Base-by-base conservation (phyloP, 2,888 invertebrate species). In the Zaprionus bogoriensis region DNA sequence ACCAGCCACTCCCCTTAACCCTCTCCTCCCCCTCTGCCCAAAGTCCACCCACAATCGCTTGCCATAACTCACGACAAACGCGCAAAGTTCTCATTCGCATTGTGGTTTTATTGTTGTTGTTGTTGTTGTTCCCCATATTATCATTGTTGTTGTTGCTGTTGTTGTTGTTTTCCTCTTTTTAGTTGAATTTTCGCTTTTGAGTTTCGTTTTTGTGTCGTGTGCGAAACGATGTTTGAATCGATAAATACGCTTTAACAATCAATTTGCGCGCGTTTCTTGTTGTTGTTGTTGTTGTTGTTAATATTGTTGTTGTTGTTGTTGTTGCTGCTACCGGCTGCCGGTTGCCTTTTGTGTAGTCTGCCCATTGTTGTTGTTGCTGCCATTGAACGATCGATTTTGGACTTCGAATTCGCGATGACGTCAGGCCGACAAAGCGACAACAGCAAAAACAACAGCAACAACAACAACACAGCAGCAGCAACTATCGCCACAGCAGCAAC, bases 201-300 rank as follows among this genome's bases (percentile, higher is more conserved):
- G 1, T 25, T 14, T 48, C 28, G 42, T 42, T 38, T 57, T 63
- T 58, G 38, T 41, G 62, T 71, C 38, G 42, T 51, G 57, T 58
- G 54, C 60, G 62, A 77, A 81, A 81, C 81, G 81, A 76, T 74
- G 62, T 67, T 80, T 78, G 84, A 81, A 81, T 81, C 64, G 74
- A 70, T 84, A 81, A 81, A 76, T 67, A 79, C 67, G 44, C 51
- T 67, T 69, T 38, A 74, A 60, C 74, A 72, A 69, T 74, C 72
- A 74, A 74, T 74, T 76, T 67, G 55, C 59, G 44, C 25, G 46
- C 62, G 51, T 50, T 62, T 68, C 27, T 22, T 45, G 54, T 46
- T 19, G 44, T 25, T 44, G 44, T 19, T 23, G 32, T 46, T 44
- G 27, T 47, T 57, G 38, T 25, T 50, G 32, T 19, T 30, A 45